Base-by-base conservation (phyloP, 2,113 vertebrate species). In the Alethe castanea region DNA sequence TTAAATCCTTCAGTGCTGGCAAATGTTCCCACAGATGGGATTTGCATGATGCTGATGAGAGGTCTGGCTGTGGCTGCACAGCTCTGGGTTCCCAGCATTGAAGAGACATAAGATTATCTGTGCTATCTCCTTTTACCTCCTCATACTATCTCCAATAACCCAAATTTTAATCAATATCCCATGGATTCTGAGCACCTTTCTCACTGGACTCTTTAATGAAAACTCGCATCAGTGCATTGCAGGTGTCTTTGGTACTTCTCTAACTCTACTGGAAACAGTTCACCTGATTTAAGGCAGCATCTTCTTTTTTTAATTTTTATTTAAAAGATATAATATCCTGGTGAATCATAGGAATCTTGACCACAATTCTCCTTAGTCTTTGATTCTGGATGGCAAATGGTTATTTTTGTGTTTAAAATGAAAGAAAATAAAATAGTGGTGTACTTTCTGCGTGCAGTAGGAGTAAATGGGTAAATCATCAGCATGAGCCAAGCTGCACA, bases 31-130 rank as follows among this genome's bases (percentile, higher is more conserved):
- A 40, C 5, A 70, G 71, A n/a, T 2, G 1, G 60, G 45, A 36
- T 81, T 29, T 79, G 23, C 0, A 0, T 2, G 4, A 16, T 56
- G n/a, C 31, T 67, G n/a, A 56, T 4, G 31, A n/a, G 56, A 82
- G 40, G 12, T 47, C 14, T 60, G 40, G 33, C 48, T 1, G 1
- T 56, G 8, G 36, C 33, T 36, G 45, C 29, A 48, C n/a, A 72
- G 31, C 24, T 74, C 48, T 19, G 8, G 4, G 13, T 44, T 86
- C 56, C 29, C 66, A 79, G 65, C 45, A 65, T n/a, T 8, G 19
- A 71, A 82, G 19, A 65, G 7, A 45, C 7, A 3, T 45, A 56
- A 82, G 18, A 57, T 57, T 61, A 66, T 35, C 61, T 56, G 8
- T 47, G 33, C 29, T 56, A 24, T 35, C 25, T 56, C 14, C 47